Evolutionary conservation across 2,888 invertebrate species (phyloP).

Genomic region (Drosophila atripex): DNA sequence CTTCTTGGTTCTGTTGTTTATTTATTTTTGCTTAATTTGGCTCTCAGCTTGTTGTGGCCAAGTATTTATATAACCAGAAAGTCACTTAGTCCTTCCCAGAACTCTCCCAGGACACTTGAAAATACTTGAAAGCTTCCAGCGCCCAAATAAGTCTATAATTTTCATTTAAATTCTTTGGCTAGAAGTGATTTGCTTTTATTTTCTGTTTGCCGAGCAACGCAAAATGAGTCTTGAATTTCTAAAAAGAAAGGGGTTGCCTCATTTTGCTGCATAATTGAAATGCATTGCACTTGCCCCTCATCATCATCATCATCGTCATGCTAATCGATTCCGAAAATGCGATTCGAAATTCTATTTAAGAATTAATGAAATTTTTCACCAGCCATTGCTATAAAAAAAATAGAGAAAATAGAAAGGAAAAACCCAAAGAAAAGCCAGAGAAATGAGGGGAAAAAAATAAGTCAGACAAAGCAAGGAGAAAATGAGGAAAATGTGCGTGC

Average conservation of each 20-base stretch:
- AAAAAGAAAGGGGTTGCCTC: not conserved
- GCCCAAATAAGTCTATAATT: not conserved
- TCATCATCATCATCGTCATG: conserved; percentile 18
- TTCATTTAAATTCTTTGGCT: conserved; percentile 6
- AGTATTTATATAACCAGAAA: conserved; percentile 9
- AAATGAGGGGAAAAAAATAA: no score
- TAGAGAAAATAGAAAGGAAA: conserved; percentile 1
- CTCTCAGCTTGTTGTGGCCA: conserved; percentile 23
- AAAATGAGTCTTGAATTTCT: not conserved
- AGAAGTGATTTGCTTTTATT: not conserved
- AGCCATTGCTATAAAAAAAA: conserved; percentile 1
- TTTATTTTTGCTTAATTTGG: conserved; percentile 66
- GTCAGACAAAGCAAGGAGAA: conserved; percentile 1
- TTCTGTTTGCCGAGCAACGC: not conserved
- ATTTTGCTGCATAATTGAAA: conserved; percentile 43
- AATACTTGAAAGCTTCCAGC: no score
- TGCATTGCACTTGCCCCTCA: conserved; percentile 19
- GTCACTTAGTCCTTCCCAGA: not conserved
- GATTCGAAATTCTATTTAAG: conserved; percentile 60
- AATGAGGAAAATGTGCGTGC: conserved; percentile 37
- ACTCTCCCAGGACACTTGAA: no score
- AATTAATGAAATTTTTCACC: conserved; percentile 57
- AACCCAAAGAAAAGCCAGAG: not conserved
- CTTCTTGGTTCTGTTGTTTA: conserved; percentile 41
- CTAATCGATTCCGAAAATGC: conserved; percentile 49